phyloP scores from a whole-genome alignment of 2,888 invertebrate species.

The Lycophotia porphyrea region DNA sequence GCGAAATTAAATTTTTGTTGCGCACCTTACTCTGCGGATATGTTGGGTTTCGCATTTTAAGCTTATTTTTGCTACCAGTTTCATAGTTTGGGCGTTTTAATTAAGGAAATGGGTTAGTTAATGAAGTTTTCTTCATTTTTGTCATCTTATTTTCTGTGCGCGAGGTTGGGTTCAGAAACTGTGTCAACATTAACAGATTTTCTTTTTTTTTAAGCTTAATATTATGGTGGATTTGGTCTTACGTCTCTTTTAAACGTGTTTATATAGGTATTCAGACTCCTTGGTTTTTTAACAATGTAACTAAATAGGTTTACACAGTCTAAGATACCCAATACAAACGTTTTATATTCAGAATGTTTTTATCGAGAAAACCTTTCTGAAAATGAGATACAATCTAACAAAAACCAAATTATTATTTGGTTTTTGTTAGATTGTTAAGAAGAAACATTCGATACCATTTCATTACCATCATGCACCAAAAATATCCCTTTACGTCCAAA shows the following conservation, averaged over 20 bases:
- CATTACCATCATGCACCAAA: constrained; percentile 57
- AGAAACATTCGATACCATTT: constrained; percentile 52
- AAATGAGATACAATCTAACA: constrained; percentile 35
- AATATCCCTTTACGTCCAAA: constrained; percentile 63
- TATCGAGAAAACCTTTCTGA: not conserved
- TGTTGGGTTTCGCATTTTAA: constrained; percentile 57
- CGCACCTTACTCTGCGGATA: constrained; percentile 62
- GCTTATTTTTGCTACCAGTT: constrained; percentile 43
- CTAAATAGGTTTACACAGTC: not conserved
- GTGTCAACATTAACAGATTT: not conserved
- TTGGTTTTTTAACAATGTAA: not conserved
- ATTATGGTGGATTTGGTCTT: not conserved
- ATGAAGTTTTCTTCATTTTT: constrained; percentile 17
- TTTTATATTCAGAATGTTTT: not conserved
- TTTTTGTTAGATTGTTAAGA: no score
- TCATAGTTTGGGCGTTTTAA: constrained; percentile 35
- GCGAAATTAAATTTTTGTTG: constrained; percentile 82
- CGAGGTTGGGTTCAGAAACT: not conserved
- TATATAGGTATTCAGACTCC: not conserved
- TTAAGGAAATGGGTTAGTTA: constrained; percentile 24
- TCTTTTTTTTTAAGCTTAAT: not conserved
- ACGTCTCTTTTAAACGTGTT: not conserved
- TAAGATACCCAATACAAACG: not conserved
- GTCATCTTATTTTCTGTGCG: not conserved
- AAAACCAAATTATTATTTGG: constrained; percentile 38